Base-by-base conservation (phyloP, 1,140 invertebrate genomes). In the Dryas iulia region DNA sequence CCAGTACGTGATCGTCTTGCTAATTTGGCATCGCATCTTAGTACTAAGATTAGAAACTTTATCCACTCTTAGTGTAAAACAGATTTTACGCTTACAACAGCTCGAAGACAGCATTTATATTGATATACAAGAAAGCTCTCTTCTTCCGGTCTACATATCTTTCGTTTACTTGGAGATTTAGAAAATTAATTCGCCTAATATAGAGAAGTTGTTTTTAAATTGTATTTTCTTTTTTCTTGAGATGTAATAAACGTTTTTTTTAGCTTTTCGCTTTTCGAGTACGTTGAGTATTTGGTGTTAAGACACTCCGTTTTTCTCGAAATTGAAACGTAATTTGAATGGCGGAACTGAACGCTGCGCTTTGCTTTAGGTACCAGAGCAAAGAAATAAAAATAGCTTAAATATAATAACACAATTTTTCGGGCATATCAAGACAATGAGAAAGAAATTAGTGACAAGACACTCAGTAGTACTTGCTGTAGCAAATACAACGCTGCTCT, bases 1-100 rank as follows among this genome's bases (percentile, higher is more conserved):
- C 73, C 71, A 59, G 59, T 53, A 78, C 72, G 70, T 79, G 77
- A 77, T 74, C 47, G 59, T 57, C 33, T 69, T 71, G 73, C 68
- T 71, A 74, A 76, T 78, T 73, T 59, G 39, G 52, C 52, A 52
- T 64, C 53, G 59, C 59, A 59, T 72, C 56, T 65, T 56, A 24
- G 58, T 66, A 66, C 67, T 57, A 67, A 71, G 72, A 69, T 73
- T 64, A 72, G 66, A 59, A 66, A 69, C 68, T 69, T 64, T 67
- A 72, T 72, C 61, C 63, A 12, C 63, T 10, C 54, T 56, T 24
- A 66, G 31, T 53, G 59, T 61, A 35, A 58, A 71, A 59, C 61
- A 69, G 66, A 72, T 72, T 68, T 64, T 53, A 63, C 70, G 70
- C 59, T 66, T 59, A 56, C 52, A 28, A 47, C 56, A 26, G 62